Evolutionary conservation across 1,140 invertebrate species (phyloP).

Genomic region (Drosophila miranda): DNA sequence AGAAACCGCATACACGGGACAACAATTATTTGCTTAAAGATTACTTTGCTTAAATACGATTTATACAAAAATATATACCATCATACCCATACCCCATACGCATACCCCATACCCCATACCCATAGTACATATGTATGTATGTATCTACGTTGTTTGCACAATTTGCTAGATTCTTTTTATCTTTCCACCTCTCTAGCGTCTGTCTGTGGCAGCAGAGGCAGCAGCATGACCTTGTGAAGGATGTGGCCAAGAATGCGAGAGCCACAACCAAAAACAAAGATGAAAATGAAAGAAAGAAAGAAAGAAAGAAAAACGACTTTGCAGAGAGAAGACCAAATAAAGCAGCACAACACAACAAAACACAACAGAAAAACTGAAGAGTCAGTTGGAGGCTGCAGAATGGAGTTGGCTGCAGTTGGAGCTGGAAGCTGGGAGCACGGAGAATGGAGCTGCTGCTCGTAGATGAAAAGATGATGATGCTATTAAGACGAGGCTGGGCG

Average conservation of each 20-base stretch:
- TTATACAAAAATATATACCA: constrained; percentile 17
- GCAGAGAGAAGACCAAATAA: constrained; percentile 62
- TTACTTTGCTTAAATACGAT: constrained; percentile 73
- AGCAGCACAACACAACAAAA: constrained; percentile 20
- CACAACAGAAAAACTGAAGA: constrained; percentile 21
- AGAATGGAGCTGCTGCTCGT: constrained; percentile 7
- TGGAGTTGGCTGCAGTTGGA: neutral
- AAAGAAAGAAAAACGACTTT: constrained; percentile 39
- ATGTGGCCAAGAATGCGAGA: constrained; percentile 73
- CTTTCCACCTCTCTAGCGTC: constrained; percentile 6
- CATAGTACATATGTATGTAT: constrained; percentile 1
- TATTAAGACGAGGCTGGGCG: neutral
- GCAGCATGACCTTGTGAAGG: constrained; percentile 75
- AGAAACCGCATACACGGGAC: constrained; percentile 65
- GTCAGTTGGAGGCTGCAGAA: constrained; percentile 40
- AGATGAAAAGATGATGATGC: constrained; percentile 6
- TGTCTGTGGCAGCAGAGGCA: constrained; percentile 1
- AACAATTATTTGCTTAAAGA: constrained; percentile 76
- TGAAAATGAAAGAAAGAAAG: constrained; percentile 37
- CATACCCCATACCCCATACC: neutral
- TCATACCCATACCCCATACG: neutral
- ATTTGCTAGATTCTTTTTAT: constrained; percentile 20
- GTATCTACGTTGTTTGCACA: constrained; percentile 13
- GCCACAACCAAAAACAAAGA: constrained; percentile 56
- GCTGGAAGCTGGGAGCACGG: neutral